Evolutionary conservation across 2,888 invertebrate species (phyloP), one percentile per base, ranked within the genome.

Genomic region (Agrochola lychnidis): DNA sequence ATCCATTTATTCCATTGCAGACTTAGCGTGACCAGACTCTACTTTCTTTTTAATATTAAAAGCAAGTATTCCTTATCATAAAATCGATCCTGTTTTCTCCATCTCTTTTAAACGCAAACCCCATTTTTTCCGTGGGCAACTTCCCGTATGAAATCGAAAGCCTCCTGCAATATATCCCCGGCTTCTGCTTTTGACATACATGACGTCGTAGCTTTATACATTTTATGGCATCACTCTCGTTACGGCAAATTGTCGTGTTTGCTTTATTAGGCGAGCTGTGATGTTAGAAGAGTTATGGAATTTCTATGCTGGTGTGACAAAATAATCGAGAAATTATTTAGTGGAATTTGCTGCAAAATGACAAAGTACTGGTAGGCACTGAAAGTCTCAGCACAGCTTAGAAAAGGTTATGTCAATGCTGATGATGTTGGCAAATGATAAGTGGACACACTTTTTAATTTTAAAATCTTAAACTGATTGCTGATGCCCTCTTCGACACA

Each of bases 241-340:
- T 85, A 85, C 48, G 73, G 78, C 53, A 87, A 87, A 82, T 85
- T 85, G 82, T 80, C 82, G 75, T 70, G 82, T 85, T 87, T 75
- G 82, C 74, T 86, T 85, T 85, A 87, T 85, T 73, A 71, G 53
- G 51, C 51, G 48, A 61, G 53, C 73, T 63, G 14, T 63, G 76
- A 56, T 72, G 57, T 67, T 56, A 48, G 59, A 61, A 59, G 67
- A 40, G 51, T 36, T 67, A 51, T 70, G 59, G 16, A 45, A n/a
- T 30, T 68, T 25, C 16, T 62, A 51, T 82, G 63, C 25, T 0
- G 22, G 22, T 57, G 25, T n/a, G n/a, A 22, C 25, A 16, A 16
- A 75, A 81, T 63, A 57, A 12, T 6, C 14, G 0, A 7, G 45
- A 25, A 25, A 66, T 45, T 16, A 19, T 45, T 51, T 2, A 51